A percentile compares a stretch with the other conserved stretches of the same genome.
phyloP scores from a whole-genome alignment of 2,113 vertebrate genomes.

The Brienomyrus brachyistius region DNA sequence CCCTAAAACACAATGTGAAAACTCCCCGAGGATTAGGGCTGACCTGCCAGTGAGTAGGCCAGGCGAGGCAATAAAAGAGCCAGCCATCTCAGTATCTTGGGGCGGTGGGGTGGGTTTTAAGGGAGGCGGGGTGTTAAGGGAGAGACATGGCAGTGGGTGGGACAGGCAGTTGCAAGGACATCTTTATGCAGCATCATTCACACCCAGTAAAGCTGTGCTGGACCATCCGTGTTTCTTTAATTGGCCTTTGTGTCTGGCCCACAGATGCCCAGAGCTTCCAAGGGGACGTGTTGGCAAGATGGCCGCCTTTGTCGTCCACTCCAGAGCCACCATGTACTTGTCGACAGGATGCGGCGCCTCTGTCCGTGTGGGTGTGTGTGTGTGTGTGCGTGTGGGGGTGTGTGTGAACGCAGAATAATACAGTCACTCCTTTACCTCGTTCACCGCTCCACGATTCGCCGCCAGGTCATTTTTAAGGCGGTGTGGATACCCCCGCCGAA shows the following conservation, averaged over 20 bases:
- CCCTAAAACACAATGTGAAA: constrained; percentile 66
- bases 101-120: constrained; percentile 16
- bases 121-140: constrained; percentile 32
- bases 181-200: constrained; percentile 72
- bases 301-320: constrained; percentile 51
- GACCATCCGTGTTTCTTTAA: constrained; percentile 64
- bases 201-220: constrained; percentile 60
- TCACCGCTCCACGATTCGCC: constrained; percentile 40
- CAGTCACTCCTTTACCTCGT: constrained; percentile 41
- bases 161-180: constrained; percentile 65
- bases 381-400: constrained; percentile 26
- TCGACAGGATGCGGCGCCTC: constrained; percentile 42
- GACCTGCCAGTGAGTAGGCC: constrained; percentile 49
- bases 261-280: constrained; percentile 52
- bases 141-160: constrained; percentile 66
- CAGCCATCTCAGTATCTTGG: constrained; percentile 57
- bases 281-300: constrained; percentile 60
- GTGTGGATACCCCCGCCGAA: constrained; percentile 30
- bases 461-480: constrained; percentile 28
- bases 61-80: constrained; percentile 58
- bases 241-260: constrained; percentile 66
- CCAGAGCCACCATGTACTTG: constrained; percentile 50
- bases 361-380: not conserved
- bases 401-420: not conserved
- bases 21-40: constrained; percentile 70